phyloP scores from a whole-genome alignment of 2,113 vertebrate species.

The Corythaixoides concolor region DNA sequence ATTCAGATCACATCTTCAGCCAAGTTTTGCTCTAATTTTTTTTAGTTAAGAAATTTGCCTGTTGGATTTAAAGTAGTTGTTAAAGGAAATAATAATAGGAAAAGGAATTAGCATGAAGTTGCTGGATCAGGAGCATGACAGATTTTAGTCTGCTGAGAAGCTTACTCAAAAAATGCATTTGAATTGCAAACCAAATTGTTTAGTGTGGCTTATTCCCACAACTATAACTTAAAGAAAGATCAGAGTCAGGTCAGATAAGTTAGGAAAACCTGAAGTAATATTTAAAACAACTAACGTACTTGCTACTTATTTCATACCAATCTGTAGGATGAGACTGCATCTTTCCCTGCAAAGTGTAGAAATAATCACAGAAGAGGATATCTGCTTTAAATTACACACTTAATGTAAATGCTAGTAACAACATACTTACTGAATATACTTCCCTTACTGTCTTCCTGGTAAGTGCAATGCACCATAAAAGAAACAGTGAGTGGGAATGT shows the following conservation, averaged over 20 bases:
- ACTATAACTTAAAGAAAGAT: background rate
- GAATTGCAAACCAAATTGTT: background rate
- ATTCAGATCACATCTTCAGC: background rate
- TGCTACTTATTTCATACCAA: background rate
- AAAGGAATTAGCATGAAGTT: background rate
- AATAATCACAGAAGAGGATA: background rate
- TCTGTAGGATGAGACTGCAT: background rate
- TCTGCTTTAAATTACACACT: background rate
- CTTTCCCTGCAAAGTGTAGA: background rate
- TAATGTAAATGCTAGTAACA: background rate
- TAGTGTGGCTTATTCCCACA: background rate
- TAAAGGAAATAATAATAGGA: background rate
- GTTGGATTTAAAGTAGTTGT: background rate
- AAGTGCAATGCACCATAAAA: background rate
- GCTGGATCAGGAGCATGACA: background rate
- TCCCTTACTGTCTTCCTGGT: background rate
- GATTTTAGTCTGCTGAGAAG: background rate
- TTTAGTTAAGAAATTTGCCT: background rate
- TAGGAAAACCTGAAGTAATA: background rate
- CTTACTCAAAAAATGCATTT: background rate
- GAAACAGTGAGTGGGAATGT: background rate
- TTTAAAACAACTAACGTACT: background rate
- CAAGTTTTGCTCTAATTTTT: background rate
- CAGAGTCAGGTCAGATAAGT: background rate
- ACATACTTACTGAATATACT: background rate